Evolutionary conservation across 2,797 vertebrate species (phyloP).

Genomic region (Myripristis murdjan): DNA sequence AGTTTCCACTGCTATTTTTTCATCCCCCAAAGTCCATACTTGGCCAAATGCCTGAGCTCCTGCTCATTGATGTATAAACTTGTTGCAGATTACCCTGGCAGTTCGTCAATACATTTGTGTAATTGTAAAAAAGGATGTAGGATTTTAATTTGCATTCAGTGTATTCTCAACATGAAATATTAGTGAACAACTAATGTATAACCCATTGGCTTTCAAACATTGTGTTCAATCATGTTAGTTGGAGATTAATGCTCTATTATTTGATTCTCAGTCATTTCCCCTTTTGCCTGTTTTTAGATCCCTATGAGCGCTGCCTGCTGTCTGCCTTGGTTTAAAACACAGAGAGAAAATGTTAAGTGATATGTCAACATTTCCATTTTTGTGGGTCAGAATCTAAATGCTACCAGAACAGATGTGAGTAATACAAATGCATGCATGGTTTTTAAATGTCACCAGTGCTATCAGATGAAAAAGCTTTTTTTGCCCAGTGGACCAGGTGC

Average conservation of each 20-base stretch:
- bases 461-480: slow-evolving; percentile 45
- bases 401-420: slow-evolving; percentile 43
- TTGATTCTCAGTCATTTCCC: background rate
- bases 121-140: too few relatives aligned
- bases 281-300: slow-evolving; percentile 5
- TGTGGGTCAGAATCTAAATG: slow-evolving; percentile 34
- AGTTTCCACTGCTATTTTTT: slow-evolving; percentile 26
- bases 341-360: slow-evolving; percentile 38
- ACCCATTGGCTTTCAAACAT: slow-evolving; percentile 1
- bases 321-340: slow-evolving; percentile 23
- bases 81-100: slow-evolving; percentile 1
- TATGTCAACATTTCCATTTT: slow-evolving; percentile 65
- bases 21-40: slow-evolving; percentile 22
- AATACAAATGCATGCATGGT: slow-evolving; percentile 4
- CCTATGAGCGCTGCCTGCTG: background rate
- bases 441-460: slow-evolving; percentile 50
- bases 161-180: too few relatives aligned
- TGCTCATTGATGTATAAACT: slow-evolving; percentile 28
- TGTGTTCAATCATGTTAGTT: background rate
- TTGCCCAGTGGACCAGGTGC: slow-evolving; percentile 44
- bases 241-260: background rate
- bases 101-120: too few relatives aligned
- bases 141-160: too few relatives aligned
- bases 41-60: slow-evolving; percentile 18
- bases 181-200: too few relatives aligned